Base-by-base conservation (phyloP, 2,113 vertebrate genomes). In the Psilopsiagon aymara region DNA sequence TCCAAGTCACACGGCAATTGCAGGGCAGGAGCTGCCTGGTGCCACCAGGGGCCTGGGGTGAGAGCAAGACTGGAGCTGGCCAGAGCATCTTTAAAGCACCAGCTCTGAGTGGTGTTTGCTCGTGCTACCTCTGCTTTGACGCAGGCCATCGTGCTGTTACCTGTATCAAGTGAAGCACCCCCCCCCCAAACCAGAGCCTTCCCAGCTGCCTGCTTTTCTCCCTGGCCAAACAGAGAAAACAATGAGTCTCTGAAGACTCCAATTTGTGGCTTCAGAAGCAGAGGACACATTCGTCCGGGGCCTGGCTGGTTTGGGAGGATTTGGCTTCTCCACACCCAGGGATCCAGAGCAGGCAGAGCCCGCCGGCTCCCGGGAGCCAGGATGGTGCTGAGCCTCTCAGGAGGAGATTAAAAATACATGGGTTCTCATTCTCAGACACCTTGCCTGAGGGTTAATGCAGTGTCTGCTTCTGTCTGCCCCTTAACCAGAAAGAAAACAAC, bases 121-220 rank as follows among this genome's bases (percentile, higher is more conserved):
- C 6, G 0, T 3, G 8, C 21, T 16, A 7, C 13, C 29, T 68
- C 53, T 7, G 1, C 18, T 29, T 47, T 19, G 10, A 17, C 2
- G 19, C 1, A 3, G 0, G 2, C 29, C 19, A 20, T 52, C n/a
- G 24, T 28, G 27, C 41, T 17, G 25, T 24, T 46, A 13, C 6
- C 5, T 3, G 27, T 46, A 49, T 19, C 24, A n/a, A 21, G 39
- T 3, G 21, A 28, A 64, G 27, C n/a, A 33, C 10, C 17, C 14
- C 25, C 33, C 2, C 46, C n/a, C 17, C 21, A 28, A 66, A 39
- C 6, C 5, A 6, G 31, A 62, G 19, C 57, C 57, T 59, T 59
- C 57, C 57, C 33, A 16, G 20, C 33, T 59, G 33, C 57, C 60
- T 29, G 59, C 71, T 39, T 25, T 9, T 21, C 49, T 18, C 27